A percentile compares a stretch with the other conserved stretches of the same genome.
Evolutionary conservation across 2,888 invertebrate genomes (phyloP).

Genomic region (Poecilobothrus nobilitatus): DNA sequence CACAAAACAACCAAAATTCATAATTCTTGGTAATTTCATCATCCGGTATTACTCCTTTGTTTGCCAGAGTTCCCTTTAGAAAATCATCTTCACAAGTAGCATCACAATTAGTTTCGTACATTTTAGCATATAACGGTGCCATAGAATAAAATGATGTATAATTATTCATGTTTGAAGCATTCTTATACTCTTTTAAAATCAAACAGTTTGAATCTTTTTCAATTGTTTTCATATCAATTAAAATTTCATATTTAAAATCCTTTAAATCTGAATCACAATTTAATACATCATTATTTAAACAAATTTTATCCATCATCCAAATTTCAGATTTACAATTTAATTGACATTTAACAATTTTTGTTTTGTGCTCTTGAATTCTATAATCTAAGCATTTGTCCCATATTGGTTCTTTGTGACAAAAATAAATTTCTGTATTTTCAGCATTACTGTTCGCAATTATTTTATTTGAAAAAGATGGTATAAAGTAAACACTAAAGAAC

Average conservation of each 20-base stretch:
- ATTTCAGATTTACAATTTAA: background rate
- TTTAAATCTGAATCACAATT: background rate
- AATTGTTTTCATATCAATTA: background rate
- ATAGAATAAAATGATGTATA: background rate
- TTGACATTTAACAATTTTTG: background rate
- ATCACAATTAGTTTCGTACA: background rate
- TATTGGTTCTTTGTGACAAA: background rate
- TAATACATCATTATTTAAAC: background rate
- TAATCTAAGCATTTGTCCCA: background rate
- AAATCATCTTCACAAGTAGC: background rate
- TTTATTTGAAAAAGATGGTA: background rate
- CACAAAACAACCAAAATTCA: slow-evolving; percentile 65
- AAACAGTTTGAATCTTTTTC: background rate
- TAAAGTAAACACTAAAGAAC: background rate
- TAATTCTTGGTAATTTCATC: slow-evolving; percentile 36
- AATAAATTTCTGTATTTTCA: background rate
- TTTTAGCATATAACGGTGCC: background rate
- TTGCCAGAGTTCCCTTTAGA: background rate
- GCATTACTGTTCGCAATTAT: background rate
- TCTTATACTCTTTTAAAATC: background rate
- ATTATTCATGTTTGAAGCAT: background rate
- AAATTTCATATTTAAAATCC: background rate
- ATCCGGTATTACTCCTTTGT: slow-evolving; percentile 2
- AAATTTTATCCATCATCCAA: background rate
- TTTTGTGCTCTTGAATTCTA: background rate